phyloP scores from a whole-genome alignment of 37 sponge, comb jelly and placozoan species.

The Spongilla lacustris region DNA sequence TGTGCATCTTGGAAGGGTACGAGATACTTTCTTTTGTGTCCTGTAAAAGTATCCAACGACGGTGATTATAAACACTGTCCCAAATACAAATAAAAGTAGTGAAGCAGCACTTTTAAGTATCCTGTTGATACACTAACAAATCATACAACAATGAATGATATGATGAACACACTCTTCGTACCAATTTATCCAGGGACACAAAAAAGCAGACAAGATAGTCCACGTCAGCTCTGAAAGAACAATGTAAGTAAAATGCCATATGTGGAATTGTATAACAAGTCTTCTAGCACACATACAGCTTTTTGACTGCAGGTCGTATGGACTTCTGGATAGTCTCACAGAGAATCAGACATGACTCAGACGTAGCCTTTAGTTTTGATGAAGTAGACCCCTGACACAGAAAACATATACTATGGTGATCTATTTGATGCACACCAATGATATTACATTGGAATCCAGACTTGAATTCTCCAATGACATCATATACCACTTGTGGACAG shows the following conservation, averaged over 20 bases:
- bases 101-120: no score
- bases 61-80: no score
- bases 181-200: conserved; percentile 46
- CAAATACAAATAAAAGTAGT: no score
- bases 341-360: neutral
- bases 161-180: neutral
- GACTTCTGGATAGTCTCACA: neutral
- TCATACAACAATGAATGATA: no score
- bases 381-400: neutral
- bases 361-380: neutral
- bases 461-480: neutral
- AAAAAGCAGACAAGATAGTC: conserved; percentile 48
- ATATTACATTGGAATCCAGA: neutral
- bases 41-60: no score
- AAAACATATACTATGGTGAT: neutral
- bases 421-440: neutral
- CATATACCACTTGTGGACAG: neutral
- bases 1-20: no score
- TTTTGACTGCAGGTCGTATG: neutral
- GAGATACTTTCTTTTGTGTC: no score
- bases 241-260: neutral
- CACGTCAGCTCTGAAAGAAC: conserved; percentile 21
- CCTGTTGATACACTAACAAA: no score
- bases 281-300: neutral
- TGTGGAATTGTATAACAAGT: neutral